A percentile compares a stretch with the other conserved stretches of the same genome.
phyloP scores from a whole-genome alignment of 2,888 invertebrate species.

The Drepanosiphum platanoidis region DNA sequence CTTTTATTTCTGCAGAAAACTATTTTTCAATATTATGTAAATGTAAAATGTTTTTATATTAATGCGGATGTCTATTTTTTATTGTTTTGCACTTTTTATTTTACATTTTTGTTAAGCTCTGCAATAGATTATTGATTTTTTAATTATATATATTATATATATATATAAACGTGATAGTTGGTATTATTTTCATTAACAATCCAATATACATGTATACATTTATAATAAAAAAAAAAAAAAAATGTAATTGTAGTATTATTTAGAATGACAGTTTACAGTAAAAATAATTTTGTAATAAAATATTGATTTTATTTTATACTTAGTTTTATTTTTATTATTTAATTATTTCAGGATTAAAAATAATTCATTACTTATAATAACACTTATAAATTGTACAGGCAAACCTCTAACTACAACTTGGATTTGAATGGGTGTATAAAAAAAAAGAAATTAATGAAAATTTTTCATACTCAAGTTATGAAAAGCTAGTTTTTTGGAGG shows the following conservation, averaged over 20 bases:
- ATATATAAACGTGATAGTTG: constrained; percentile 41
- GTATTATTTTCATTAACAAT: constrained; percentile 37
- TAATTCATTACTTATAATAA: no score
- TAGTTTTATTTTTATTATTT: not conserved
- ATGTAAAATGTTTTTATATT: constrained; percentile 50
- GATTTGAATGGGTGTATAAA: no score
- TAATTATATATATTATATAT: constrained; percentile 34
- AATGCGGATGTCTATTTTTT: constrained; percentile 52
- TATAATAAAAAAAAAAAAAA: not conserved
- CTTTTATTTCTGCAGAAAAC: constrained; percentile 46
- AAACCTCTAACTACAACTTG: no score
- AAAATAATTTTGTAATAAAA: constrained; percentile 27
- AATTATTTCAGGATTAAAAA: not conserved
- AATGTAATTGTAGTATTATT: constrained; percentile 31
- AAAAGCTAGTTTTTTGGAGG: no score
- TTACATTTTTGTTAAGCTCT: constrained; percentile 60
- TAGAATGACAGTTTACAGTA: constrained; percentile 20
- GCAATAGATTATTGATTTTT: constrained; percentile 39
- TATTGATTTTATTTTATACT: constrained; percentile 8
- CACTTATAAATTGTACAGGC: no score
- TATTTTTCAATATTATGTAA: constrained; percentile 56
- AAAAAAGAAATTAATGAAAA: no score
- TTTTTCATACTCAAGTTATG: no score
- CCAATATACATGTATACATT: constrained; percentile 7
- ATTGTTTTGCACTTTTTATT: constrained; percentile 60